Percentiles rank a stretch among this genome's conserved stretches.
phyloP scores from a whole-genome alignment of 2,113 vertebrate genomes.

The Aphyosemion australe region DNA sequence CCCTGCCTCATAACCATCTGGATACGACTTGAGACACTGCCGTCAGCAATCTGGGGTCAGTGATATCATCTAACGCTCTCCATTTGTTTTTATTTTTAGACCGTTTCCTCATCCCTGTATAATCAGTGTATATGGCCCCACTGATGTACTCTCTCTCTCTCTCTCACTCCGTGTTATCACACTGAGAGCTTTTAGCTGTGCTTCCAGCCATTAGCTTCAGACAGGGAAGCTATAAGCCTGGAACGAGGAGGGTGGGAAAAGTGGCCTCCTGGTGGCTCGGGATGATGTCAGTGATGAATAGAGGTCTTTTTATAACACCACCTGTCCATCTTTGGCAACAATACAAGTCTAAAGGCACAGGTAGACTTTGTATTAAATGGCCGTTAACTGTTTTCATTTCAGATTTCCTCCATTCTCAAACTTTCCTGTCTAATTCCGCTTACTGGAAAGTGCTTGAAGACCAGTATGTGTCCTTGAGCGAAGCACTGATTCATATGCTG shows the following conservation, averaged over 20 bases:
- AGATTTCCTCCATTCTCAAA: constrained; percentile 6
- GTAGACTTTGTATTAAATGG: constrained; percentile 39
- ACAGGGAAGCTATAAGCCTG: constrained; percentile 51
- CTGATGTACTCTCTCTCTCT: constrained; percentile 41
- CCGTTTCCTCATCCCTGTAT: constrained; percentile 69
- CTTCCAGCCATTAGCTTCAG: constrained; percentile 72
- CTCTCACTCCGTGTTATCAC: constrained; percentile 71
- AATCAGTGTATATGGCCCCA: constrained; percentile 70
- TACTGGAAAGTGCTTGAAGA: constrained; percentile 16
- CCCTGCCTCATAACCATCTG: constrained; percentile 56
- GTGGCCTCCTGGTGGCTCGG: constrained; percentile 64
- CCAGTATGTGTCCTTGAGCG: not conserved
- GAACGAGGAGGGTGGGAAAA: constrained; percentile 29
- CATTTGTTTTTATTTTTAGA: constrained; percentile 79
- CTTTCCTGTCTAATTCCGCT: constrained; percentile 1
- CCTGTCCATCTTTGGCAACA: constrained; percentile 31
- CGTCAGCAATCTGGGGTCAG: constrained; percentile 60
- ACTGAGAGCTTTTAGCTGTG: constrained; percentile 73
- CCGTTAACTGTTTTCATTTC: constrained; percentile 43
- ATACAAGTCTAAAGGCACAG: constrained; percentile 15
- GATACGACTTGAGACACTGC: constrained; percentile 49
- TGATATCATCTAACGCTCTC: constrained; percentile 71
- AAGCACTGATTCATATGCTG: constrained; percentile 13
- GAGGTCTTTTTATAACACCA: constrained; percentile 59
- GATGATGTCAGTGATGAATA: constrained; percentile 66